Percentiles rank a stretch among this genome's conserved stretches.
These are phyloP conservation scores for Rutilus rutilus DNA, from an alignment of 2,113 vertebrate species.

Conservation along the genomic window DNA sequence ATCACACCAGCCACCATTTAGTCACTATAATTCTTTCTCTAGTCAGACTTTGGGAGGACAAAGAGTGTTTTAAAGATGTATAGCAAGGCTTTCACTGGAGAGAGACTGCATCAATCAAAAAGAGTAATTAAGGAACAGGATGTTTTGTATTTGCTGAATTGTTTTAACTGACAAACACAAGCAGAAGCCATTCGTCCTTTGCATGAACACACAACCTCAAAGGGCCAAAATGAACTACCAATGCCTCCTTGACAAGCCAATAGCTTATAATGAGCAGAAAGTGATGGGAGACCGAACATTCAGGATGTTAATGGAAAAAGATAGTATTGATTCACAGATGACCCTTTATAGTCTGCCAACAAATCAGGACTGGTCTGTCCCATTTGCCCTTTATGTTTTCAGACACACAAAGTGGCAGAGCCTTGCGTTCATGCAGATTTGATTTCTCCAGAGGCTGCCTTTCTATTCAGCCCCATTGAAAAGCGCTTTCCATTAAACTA, in stretches of 20 bases:
- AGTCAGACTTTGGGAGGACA: conserved; percentile 15
- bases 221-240: conserved; percentile 15
- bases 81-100: conserved; percentile 1
- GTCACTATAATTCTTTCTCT: conserved; percentile 28
- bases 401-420: conserved; percentile 15
- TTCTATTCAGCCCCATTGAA: conserved; percentile 32
- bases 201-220: conserved; percentile 26
- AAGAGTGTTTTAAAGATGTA: conserved; percentile 37
- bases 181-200: not conserved
- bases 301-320: conserved; percentile 47
- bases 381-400: conserved; percentile 43
- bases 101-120: conserved; percentile 45
- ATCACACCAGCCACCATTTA: conserved; percentile 48
- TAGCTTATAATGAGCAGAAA: conserved; percentile 29
- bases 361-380: conserved; percentile 36
- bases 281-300: conserved; percentile 30
- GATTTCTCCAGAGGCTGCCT: conserved; percentile 48
- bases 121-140: conserved; percentile 35
- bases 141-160: conserved; percentile 32
- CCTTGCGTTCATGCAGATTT: conserved; percentile 36
- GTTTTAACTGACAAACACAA: conserved; percentile 17
- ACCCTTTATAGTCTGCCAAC: conserved; percentile 22
- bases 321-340: conserved; percentile 51
- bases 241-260: conserved; percentile 39
- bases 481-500: conserved; percentile 42